These are phyloP conservation scores for Meriones psammophilus DNA, from an alignment of 2,797 vertebrate genomes.

Conservation along the genomic window DNA sequence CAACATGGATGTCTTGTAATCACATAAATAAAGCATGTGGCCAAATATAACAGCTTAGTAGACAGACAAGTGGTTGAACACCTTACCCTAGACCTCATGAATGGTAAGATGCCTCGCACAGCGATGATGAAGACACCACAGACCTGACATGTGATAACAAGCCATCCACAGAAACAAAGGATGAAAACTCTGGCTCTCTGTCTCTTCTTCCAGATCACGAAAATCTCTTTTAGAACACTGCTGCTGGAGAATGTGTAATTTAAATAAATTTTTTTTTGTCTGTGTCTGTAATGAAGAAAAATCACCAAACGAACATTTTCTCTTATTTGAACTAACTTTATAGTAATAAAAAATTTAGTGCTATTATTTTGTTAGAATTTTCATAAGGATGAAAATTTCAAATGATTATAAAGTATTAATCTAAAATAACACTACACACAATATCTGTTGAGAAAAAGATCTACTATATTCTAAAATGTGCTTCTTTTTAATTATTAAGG, in stretches of 20 bases:
- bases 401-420: background rate
- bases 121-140: background rate
- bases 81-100: background rate
- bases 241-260: background rate
- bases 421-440: background rate
- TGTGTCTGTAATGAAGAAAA: background rate
- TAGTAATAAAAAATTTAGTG: background rate
- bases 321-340: background rate
- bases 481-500: background rate
- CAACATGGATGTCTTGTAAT: background rate
- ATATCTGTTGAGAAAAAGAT: background rate
- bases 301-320: background rate
- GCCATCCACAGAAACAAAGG: fast-evolving
- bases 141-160: background rate
- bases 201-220: background rate
- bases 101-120: background rate
- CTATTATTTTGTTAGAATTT: background rate
- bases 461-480: background rate
- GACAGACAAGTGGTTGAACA: background rate
- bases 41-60: background rate
- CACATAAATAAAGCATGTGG: background rate
- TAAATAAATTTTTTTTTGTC: background rate
- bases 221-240: background rate
- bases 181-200: background rate
- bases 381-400: background rate